Evolutionary conservation across 2,888 invertebrate genomes (phyloP).

Genomic region (Ormyrus nitidulus): DNA sequence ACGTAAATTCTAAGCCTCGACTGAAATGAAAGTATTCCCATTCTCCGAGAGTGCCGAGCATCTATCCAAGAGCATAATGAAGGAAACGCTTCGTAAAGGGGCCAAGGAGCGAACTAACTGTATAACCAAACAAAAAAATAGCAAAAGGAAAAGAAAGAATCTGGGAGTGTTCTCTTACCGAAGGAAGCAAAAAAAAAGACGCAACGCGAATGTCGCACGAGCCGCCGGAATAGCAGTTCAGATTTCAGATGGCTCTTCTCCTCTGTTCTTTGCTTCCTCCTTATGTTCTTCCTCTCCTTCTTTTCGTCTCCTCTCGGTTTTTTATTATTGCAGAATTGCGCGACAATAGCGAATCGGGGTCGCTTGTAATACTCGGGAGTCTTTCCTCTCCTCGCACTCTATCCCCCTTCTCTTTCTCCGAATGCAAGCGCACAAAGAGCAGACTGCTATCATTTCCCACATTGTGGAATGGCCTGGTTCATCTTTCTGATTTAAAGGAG

Average conservation of each 20-base stretch:
- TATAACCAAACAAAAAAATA: not conserved
- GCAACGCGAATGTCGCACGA: constrained; percentile 8
- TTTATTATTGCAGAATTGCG: constrained; percentile 48
- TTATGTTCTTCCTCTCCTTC: not conserved
- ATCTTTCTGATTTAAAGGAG: constrained; percentile 43
- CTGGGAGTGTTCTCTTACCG: not conserved
- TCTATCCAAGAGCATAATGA: constrained; percentile 41
- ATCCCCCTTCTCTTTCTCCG: not conserved
- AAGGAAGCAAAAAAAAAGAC: not conserved
- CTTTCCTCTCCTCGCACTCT: not conserved
- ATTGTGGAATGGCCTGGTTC: constrained; percentile 51
- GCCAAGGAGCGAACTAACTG: constrained; percentile 21
- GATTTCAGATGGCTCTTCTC: constrained; percentile 2
- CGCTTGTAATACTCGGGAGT: constrained; percentile 44
- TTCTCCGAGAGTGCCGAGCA: constrained; percentile 24
- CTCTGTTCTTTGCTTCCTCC: not conserved
- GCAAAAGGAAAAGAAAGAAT: constrained; percentile 7
- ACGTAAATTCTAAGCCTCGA: not conserved
- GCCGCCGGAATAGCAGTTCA: not conserved
- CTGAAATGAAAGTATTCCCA: constrained; percentile 31
- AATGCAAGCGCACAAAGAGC: constrained; percentile 37
- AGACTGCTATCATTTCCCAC: constrained; percentile 49
- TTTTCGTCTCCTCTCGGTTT: not conserved
- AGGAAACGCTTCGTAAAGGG: constrained; percentile 40
- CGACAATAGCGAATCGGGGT: constrained; percentile 50